phyloP scores from a whole-genome alignment of 2,888 invertebrate species.

The Achlya flavicornis region DNA sequence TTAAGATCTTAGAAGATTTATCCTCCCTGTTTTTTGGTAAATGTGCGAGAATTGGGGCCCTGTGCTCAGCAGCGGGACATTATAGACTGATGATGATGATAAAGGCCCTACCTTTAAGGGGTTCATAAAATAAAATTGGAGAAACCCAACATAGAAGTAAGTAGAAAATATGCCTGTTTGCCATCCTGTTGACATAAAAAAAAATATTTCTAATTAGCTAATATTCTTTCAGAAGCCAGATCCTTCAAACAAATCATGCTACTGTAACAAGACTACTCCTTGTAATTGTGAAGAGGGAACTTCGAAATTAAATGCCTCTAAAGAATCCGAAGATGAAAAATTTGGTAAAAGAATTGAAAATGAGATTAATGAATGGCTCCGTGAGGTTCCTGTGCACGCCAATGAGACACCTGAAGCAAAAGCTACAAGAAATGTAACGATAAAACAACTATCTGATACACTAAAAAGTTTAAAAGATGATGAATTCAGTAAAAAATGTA shows the following conservation, averaged over 20 bases:
- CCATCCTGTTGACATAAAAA: too few relatives aligned
- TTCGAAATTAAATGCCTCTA: slow-evolving; percentile 13
- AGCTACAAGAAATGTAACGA: slow-evolving; percentile 30
- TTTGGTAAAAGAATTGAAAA: slow-evolving; percentile 27
- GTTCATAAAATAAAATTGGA: too few relatives aligned
- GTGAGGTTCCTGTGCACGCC: slow-evolving; percentile 44
- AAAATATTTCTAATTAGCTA: not conserved
- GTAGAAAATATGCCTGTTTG: too few relatives aligned
- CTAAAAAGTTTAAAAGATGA: slow-evolving; percentile 34
- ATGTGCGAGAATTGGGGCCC: too few relatives aligned
- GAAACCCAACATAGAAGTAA: too few relatives aligned
- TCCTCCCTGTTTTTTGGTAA: too few relatives aligned
- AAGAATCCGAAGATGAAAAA: not conserved
- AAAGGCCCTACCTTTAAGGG: too few relatives aligned
- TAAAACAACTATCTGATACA: slow-evolving; percentile 32
- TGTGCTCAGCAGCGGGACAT: too few relatives aligned
- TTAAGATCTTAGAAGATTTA: too few relatives aligned
- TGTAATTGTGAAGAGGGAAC: slow-evolving; percentile 15
- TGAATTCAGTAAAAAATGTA: slow-evolving; percentile 34
- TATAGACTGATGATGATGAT: too few relatives aligned
- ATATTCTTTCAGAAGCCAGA: slow-evolving; percentile 13
- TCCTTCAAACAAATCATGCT: slow-evolving; percentile 16
- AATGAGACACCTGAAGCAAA: slow-evolving; percentile 36
- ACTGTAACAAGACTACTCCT: slow-evolving; percentile 27
- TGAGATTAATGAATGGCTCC: slow-evolving; percentile 43